Base-by-base conservation (phyloP, 2,113 vertebrate species). In the Bos javanicus region DNA sequence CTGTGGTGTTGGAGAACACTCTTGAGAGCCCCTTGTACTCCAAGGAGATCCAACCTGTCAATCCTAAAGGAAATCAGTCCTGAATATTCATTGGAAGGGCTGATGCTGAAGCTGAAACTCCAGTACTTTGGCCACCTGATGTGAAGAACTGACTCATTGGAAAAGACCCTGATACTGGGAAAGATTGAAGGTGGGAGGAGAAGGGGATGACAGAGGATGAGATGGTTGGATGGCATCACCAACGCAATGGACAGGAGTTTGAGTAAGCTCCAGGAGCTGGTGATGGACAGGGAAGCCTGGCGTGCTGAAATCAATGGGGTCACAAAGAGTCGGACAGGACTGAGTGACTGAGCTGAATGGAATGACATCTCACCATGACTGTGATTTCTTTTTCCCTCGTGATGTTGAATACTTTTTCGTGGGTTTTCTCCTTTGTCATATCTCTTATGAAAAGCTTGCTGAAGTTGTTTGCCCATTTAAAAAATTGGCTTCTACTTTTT, bases 161-260 rank as follows among this genome's bases (percentile, higher is more conserved):
- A 71, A 36, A 71, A 10, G n/a, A 36, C 64, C n/a, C n/a, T 36
- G 64, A 36, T 36, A 6, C 33, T 21, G n/a, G 64, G n/a, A 71
- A 36, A 36, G 64, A 71, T 71, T 71, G n/a, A 36, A 21, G 64
- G 64, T 11, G 17, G 64, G 64, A 36, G 64, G 64, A 71, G n/a
- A 67, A 67, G 64, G n/a, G n/a, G 64, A 67, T 1, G 2, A 36
- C 17, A n/a, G 62, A 64, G n/a, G 8, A 71, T 71, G 64, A 71
- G n/a, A 71, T 71, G 16, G 9, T 21, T 36, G 64, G 64, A 71
- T 36, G 17, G n/a, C 64, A 71, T 71, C 64, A 36, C n/a, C n/a
- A 36, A 21, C 0, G 1, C 17, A 21, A 36, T 6, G 17, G 64
- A 36, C n/a, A 21, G 8, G 17, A 36, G 64, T 71, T 36, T 21